phyloP scores from a whole-genome alignment of 2,888 invertebrate species.

The Apodemia hepburni region DNA sequence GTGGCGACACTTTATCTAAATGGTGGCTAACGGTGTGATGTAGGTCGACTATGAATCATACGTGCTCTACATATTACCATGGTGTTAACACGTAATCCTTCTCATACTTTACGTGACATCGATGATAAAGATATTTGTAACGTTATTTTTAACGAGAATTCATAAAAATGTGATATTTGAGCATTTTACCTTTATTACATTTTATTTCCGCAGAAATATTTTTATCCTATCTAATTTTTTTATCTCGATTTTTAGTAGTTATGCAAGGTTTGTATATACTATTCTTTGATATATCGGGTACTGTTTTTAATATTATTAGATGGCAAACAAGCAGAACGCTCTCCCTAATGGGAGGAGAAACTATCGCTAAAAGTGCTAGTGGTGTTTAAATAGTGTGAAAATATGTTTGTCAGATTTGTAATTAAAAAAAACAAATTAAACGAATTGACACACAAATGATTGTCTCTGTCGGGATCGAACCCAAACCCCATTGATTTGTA shows the following conservation, averaged over 20 bases:
- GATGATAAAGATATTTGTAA: constrained; percentile 6
- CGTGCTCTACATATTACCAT: constrained; percentile 41
- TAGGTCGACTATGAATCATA: constrained; percentile 64
- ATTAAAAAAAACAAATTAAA: too few species aligned
- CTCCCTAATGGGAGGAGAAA: too few species aligned
- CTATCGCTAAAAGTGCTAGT: too few species aligned
- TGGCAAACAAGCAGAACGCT: too few species aligned
- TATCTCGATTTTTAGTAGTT: not conserved
- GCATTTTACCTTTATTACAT: not conserved
- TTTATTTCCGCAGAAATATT: not conserved
- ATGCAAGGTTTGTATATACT: not conserved
- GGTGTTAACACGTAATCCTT: constrained; percentile 38
- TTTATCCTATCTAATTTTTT: not conserved
- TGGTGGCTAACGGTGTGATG: constrained; percentile 35
- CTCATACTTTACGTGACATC: constrained; percentile 20
- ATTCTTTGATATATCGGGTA: too few species aligned
- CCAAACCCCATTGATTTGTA: too few species aligned
- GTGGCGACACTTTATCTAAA: constrained; percentile 9
- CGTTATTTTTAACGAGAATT: constrained; percentile 11
- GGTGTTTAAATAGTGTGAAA: too few species aligned
- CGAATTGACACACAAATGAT: too few species aligned
- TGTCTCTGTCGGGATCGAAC: too few species aligned
- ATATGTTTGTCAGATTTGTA: too few species aligned
- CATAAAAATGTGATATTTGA: not conserved
- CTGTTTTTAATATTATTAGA: too few species aligned